Evolutionary conservation across 2,888 invertebrate species (phyloP), one percentile per base, ranked within the genome.

Genomic region (Drosophila paucipuncta): DNA sequence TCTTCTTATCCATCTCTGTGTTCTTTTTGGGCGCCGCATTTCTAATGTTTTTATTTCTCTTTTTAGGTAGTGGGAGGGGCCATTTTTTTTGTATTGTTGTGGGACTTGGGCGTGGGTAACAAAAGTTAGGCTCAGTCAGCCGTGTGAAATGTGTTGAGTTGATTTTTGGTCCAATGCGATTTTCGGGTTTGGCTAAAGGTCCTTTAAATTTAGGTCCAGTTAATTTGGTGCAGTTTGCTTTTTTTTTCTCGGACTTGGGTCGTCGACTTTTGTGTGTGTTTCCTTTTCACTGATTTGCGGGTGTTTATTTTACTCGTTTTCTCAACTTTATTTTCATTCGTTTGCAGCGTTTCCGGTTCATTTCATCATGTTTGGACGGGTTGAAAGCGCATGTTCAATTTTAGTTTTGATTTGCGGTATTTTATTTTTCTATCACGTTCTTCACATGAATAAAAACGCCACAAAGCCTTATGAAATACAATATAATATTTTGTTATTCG

Each of bases 91-190:
- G 16, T 18, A 11, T 25, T 25, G 18, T 55, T 1, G 4, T 11
- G 49, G 7, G 28, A 33, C 11, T n/a, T 16, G 10, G 18, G 30
- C 39, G 52, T 18, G 28, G 49, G 39, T 33, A 68, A 68, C 85
- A 82, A 87, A 84, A 87, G 89, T 89, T 82, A 82, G 57, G 77
- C 58, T 64, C 82, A 85, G 80, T 85, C 85, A 89, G 69, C 74
- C 82, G 89, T 73, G 43, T 79, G 62, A 79, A 89, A 77, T 89
- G 71, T 68, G 85, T 76, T 69, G 58, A 86, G 82, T 86, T 89
- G 87, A 86, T 86, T 84, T 87, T 86, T 79, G 73, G 74, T 81
- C 62, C 52, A 68, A 43, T 78, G 81, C 68, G 59, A 81, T 47
- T 68, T 83, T 73, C 9, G 60, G 58, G 53, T 57, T 53, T 50